phyloP scores from a whole-genome alignment of 2,113 vertebrate species.

The Pholis gunnellus region DNA sequence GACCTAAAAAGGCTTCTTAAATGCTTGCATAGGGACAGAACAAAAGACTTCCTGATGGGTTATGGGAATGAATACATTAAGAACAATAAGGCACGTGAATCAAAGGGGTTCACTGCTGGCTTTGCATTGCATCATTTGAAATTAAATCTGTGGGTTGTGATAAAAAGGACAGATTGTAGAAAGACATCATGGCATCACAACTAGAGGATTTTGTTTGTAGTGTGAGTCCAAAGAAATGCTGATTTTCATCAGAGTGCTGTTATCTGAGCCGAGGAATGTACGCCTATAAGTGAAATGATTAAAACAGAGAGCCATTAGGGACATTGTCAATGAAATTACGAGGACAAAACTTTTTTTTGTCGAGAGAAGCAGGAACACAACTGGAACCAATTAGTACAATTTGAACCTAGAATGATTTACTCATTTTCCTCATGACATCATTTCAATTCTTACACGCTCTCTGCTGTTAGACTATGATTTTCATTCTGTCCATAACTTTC shows the following conservation, averaged over 20 bases:
- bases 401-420: constrained; percentile 24
- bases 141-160: constrained; percentile 14
- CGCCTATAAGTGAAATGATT: background rate
- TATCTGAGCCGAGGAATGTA: constrained; percentile 2
- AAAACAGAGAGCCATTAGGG: background rate
- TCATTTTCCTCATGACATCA: background rate
- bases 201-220: constrained; percentile 10
- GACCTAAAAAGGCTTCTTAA: constrained; percentile 21
- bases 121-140: constrained; percentile 7
- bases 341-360: background rate
- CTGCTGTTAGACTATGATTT: constrained; percentile 4
- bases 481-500: constrained; percentile 3
- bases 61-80: constrained; percentile 30
- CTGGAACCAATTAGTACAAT: constrained; percentile 4
- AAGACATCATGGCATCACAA: background rate
- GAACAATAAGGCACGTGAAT: constrained; percentile 24
- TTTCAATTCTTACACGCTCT: background rate
- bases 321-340: background rate
- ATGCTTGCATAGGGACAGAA: constrained; percentile 13
- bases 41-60: constrained; percentile 46
- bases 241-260: constrained; percentile 16
- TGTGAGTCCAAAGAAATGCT: background rate
- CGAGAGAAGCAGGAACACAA: background rate
- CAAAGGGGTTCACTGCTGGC: background rate
- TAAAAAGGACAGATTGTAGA: constrained; percentile 42